Conservation (phyloP, 2,113 vertebrate species). For the Scatophagus argus region DNA sequence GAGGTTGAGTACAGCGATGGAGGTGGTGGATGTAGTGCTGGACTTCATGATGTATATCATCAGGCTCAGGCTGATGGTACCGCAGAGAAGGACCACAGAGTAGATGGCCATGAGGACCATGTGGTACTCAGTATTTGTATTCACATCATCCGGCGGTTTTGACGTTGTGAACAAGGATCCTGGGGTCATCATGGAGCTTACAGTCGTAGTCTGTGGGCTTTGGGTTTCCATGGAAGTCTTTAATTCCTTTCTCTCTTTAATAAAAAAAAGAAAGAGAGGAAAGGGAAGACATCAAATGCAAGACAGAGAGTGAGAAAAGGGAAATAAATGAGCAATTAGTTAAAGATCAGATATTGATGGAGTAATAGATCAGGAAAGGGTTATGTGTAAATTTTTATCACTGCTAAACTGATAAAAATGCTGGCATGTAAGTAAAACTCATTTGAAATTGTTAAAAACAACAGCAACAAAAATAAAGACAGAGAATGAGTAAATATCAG, state of each 20-base stretch:
- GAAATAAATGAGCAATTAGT: background rate
- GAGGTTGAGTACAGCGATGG: conserved; percentile 89
- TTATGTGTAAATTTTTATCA: background rate
- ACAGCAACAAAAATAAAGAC: background rate
- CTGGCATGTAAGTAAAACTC: background rate
- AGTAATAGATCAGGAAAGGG: background rate
- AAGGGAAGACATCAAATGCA: background rate
- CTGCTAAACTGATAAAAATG: background rate
- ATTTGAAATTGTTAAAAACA: background rate
- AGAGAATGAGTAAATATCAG: background rate
- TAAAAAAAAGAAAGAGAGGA: background rate
- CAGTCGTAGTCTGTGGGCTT: background rate
- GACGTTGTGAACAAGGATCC: rapidly evolving
- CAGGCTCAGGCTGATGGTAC: conserved; percentile 80
- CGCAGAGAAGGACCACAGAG: conserved; percentile 80
- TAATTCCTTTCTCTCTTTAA: too few relatives aligned
- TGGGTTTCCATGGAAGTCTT: rapidly evolving
- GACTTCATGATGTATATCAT: conserved; percentile 87
- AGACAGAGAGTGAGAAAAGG: background rate
- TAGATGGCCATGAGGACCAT: conserved; percentile 80
- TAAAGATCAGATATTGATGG: background rate
- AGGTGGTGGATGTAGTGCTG: conserved; percentile 87
- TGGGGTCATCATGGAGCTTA: background rate
- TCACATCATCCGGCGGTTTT: rapidly evolving
- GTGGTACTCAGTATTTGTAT: background rate